Evolutionary conservation across 2,113 vertebrate species (phyloP).

Genomic region (Dicrurus megarhynchus): DNA sequence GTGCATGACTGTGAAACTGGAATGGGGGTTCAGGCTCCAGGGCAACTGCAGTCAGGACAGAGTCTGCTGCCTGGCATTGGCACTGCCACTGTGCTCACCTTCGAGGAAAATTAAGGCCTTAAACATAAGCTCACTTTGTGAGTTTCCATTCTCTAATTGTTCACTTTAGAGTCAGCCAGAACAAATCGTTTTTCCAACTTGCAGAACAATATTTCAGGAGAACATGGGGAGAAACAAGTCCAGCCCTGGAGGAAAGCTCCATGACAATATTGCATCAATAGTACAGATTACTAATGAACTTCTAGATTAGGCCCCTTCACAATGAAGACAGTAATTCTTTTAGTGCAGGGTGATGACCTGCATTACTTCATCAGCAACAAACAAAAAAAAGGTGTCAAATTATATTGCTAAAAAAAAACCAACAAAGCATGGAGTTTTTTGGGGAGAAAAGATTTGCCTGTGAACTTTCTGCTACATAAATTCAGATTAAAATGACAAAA

Average conservation of each 20-base stretch:
- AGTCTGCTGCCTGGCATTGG: not conserved
- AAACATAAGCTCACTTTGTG: not conserved
- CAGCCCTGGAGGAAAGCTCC: not conserved
- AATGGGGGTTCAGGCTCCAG: not conserved
- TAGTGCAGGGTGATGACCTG: not conserved
- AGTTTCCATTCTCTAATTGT: not conserved
- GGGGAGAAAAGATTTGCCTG: not conserved
- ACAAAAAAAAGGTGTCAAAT: not conserved
- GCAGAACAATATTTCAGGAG: not conserved
- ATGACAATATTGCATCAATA: not conserved
- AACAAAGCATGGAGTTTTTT: not conserved
- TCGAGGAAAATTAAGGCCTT: not conserved
- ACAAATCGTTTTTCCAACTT: not conserved
- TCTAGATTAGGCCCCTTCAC: not conserved
- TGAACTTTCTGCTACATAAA: not conserved
- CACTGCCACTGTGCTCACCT: not conserved
- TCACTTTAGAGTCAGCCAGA: not conserved
- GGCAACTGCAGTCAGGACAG: not conserved
- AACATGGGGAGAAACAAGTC: not conserved
- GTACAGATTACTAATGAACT: not conserved
- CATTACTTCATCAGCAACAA: not conserved
- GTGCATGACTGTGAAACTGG: accelerated
- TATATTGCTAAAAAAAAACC: accelerated
- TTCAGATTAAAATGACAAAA: not conserved
- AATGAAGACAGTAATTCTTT: not conserved